These are phyloP conservation scores for Drosophila micromelanica DNA, from an alignment of 1,140 invertebrate species.

Conservation along the genomic window DNA sequence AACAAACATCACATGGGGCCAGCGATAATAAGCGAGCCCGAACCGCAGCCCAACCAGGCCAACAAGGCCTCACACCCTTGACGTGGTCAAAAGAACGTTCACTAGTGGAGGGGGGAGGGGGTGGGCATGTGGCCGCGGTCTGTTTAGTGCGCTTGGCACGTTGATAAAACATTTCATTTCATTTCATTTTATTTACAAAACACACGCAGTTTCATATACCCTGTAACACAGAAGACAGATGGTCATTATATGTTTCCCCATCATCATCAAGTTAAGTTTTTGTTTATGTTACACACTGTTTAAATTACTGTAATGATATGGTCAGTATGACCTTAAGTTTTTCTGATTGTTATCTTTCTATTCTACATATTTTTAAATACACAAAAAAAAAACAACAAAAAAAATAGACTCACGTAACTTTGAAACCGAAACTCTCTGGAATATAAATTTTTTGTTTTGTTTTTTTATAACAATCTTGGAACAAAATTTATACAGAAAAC, in stretches of 20 bases:
- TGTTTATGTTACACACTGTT: too few relatives aligned
- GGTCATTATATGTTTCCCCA: background rate
- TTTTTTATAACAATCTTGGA: background rate
- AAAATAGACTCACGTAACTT: too few relatives aligned
- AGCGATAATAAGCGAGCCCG: slow-evolving; percentile 62
- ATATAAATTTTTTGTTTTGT: too few relatives aligned
- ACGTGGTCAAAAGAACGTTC: slow-evolving; percentile 50
- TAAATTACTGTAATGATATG: too few relatives aligned
- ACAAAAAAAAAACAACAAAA: too few relatives aligned
- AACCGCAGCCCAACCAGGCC: background rate
- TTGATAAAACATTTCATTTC: slow-evolving; percentile 81
- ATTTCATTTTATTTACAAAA: slow-evolving; percentile 75
- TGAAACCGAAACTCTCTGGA: too few relatives aligned
- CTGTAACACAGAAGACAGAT: background rate
- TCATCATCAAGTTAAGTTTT: too few relatives aligned
- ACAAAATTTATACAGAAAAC: too few relatives aligned
- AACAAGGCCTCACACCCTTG: background rate
- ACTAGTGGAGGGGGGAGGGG: background rate
- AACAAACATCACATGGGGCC: slow-evolving; percentile 73
- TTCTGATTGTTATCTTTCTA: background rate
- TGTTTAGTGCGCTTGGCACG: slow-evolving; percentile 75
- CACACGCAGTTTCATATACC: slow-evolving; percentile 55
- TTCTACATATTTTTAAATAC: background rate
- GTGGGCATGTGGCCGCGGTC: background rate
- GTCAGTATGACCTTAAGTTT: background rate